phyloP scores from a whole-genome alignment of 2,797 vertebrate species.

The Enteromius paludinosus region DNA sequence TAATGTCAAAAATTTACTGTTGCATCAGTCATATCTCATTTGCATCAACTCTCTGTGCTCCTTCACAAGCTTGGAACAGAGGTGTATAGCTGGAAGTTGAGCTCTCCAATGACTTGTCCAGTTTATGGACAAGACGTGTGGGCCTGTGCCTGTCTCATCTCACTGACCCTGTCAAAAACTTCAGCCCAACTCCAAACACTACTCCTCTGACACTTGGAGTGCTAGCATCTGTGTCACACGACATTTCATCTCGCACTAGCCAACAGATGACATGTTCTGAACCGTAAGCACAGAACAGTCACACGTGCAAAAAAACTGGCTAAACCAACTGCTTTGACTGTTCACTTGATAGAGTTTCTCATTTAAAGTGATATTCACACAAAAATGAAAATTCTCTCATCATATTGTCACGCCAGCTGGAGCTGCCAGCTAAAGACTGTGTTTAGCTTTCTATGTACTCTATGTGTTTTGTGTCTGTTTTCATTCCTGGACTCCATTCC shows the following conservation, averaged over 20 bases:
- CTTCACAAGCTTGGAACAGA: constrained; percentile 20
- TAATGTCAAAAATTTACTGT: not conserved
- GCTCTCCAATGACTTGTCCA: not conserved
- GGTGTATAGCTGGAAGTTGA: not conserved
- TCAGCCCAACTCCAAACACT: not conserved
- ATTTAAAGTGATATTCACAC: not conserved
- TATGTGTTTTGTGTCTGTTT: too few relatives aligned
- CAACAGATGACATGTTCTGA: constrained; percentile 9
- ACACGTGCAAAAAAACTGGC: not conserved
- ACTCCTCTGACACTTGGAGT: not conserved
- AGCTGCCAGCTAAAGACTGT: too few relatives aligned
- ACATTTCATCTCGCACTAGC: not conserved
- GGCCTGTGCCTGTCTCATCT: not conserved
- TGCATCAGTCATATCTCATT: not conserved
- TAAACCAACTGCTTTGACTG: not conserved
- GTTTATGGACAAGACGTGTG: too few relatives aligned
- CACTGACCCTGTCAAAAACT: constrained; percentile 9
- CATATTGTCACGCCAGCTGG: too few relatives aligned
- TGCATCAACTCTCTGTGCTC: not conserved
- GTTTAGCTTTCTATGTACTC: too few relatives aligned
- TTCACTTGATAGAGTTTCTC: not conserved
- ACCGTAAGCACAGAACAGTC: not conserved
- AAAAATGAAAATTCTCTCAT: not conserved
- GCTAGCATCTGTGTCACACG: constrained; percentile 10
- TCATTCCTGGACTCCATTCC: too few relatives aligned